Conservation (phyloP, 2,113 vertebrate species). For the Jaculus jaculus region DNA sequence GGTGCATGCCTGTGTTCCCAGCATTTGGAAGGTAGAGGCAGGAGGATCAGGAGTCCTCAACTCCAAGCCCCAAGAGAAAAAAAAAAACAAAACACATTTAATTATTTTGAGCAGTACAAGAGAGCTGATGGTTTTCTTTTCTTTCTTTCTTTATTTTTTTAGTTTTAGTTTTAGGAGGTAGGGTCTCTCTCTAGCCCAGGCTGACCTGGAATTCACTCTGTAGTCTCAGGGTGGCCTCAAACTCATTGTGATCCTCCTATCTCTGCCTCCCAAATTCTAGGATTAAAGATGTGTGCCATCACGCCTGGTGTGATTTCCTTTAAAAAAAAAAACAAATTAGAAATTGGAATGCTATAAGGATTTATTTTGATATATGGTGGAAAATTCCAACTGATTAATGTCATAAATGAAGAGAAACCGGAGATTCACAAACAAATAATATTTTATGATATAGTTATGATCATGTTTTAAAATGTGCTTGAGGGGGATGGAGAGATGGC, state of each 20-base stretch:
- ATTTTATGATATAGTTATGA: conserved; percentile 14
- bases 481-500: not conserved
- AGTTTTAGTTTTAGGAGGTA: too few relatives aligned
- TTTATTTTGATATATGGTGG: conserved; percentile 26
- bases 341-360: conserved; percentile 25
- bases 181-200: too few relatives aligned
- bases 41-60: too few relatives aligned
- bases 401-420: conserved; percentile 39
- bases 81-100: not conserved
- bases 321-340: not conserved
- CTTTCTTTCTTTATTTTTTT: not conserved
- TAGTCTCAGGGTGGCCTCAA: too few relatives aligned
- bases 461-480: conserved; percentile 42
- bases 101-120: conserved; percentile 12
- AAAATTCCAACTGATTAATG: conserved; percentile 24
- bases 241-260: too few relatives aligned
- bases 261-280: too few relatives aligned
- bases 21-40: too few relatives aligned
- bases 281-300: too few relatives aligned
- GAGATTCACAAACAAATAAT: conserved; percentile 5
- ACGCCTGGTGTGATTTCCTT: too few relatives aligned
- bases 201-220: too few relatives aligned
- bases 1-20: too few relatives aligned
- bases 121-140: conserved; percentile 9
- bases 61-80: too few relatives aligned